A percentile compares a stretch with the other conserved stretches of the same genome.
Conservation (phyloP, 2,797 vertebrate genomes). For the Manis pentadactyla region DNA sequence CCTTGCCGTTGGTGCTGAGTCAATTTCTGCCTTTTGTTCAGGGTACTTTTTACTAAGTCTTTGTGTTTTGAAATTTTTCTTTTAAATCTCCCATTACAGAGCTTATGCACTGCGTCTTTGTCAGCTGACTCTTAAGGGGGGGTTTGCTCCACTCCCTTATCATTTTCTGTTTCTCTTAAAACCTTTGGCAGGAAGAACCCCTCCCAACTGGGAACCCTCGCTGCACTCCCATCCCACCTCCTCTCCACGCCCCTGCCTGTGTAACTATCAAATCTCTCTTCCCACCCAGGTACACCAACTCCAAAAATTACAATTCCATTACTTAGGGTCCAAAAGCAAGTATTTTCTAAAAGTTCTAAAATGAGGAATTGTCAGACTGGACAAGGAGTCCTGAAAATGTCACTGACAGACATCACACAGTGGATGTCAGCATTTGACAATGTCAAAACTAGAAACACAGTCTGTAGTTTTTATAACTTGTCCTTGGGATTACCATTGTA, state of each 20-base stretch:
- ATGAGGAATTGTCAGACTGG: background rate
- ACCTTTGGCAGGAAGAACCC: background rate
- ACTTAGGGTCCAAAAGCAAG: background rate
- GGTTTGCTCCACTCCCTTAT: background rate
- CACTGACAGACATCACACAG: background rate
- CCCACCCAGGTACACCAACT: background rate
- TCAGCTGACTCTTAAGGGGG: background rate
- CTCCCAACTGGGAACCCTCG: background rate
- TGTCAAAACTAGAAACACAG: background rate
- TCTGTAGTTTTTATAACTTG: background rate
- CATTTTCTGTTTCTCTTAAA: background rate
- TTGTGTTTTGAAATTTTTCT: too few species aligned
- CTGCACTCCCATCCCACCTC: too few species aligned
- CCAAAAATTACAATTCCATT: background rate
- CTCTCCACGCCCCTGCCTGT: background rate
- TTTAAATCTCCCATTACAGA: background rate
- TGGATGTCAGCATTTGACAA: background rate
- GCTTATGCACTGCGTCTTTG: background rate
- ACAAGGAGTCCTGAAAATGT: background rate
- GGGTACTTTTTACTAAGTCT: background rate
- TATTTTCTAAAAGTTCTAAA: background rate
- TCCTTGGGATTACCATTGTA: background rate
- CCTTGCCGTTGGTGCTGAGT: background rate
- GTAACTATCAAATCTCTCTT: background rate
- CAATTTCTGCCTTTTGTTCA: slow-evolving; percentile 33